Conservation (phyloP, 2,888 invertebrate species). For the Conistra vaccinii region DNA sequence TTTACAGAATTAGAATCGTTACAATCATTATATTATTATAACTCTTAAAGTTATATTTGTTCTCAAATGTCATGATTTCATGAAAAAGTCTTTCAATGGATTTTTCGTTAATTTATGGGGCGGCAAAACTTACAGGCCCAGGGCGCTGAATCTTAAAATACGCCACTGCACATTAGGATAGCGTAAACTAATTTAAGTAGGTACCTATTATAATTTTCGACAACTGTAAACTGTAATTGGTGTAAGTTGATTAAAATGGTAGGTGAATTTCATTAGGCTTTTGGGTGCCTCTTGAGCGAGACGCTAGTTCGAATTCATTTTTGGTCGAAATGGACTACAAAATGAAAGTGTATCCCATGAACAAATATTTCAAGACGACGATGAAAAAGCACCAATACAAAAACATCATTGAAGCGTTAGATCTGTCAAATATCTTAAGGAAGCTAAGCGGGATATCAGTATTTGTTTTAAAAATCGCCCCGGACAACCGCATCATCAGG, state of each 20-base stretch:
- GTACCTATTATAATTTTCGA: not conserved
- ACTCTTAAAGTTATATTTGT: too few species aligned
- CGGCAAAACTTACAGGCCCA: too few species aligned
- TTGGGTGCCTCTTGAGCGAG: not conserved
- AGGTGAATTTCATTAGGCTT: constrained; percentile 2
- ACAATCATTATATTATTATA: too few species aligned
- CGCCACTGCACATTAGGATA: not conserved
- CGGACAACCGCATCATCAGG: constrained; percentile 56
- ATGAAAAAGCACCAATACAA: constrained; percentile 64
- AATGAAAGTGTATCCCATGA: constrained; percentile 47
- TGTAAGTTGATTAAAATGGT: constrained; percentile 28
- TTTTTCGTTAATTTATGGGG: too few species aligned
- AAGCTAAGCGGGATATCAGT: constrained; percentile 74
- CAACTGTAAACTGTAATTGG: constrained; percentile 11
- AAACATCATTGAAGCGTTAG: constrained; percentile 74
- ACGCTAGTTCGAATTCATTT: constrained; percentile 1
- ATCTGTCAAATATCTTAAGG: constrained; percentile 68
- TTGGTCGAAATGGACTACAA: not conserved
- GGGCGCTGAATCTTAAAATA: too few species aligned
- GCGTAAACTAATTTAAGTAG: constrained; percentile 1
- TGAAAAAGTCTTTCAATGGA: too few species aligned
- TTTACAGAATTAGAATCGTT: too few species aligned
- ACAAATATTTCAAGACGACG: constrained; percentile 45
- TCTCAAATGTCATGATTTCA: too few species aligned
- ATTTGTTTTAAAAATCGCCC: constrained; percentile 48